Conservation (phyloP, 2,797 vertebrate genomes). For the Phataginus tricuspis region DNA sequence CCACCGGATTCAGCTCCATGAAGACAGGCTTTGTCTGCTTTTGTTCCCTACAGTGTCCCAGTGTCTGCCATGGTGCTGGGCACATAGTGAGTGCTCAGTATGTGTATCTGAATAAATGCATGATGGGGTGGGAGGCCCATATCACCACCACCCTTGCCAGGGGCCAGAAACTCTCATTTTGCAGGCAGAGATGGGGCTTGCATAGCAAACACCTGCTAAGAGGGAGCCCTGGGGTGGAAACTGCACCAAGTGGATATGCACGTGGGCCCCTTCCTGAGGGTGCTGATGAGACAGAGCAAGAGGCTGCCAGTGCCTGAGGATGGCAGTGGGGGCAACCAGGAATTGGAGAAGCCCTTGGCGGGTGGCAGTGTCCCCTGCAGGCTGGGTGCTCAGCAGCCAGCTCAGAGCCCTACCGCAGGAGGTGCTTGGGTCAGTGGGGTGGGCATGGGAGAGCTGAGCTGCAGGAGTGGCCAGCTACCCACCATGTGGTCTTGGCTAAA, state of each 20-base stretch:
- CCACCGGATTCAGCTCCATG: accelerated
- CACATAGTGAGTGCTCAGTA: not conserved
- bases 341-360: not conserved
- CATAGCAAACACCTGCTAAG: not conserved
- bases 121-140: not conserved
- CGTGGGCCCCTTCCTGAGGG: not conserved
- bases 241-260: not conserved
- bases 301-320: not conserved
- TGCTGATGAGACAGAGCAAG: not conserved
- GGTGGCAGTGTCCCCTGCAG: not conserved
- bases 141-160: not conserved
- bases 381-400: not conserved
- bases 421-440: not conserved
- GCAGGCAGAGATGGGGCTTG: not conserved
- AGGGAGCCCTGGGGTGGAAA: not conserved
- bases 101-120: not conserved
- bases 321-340: not conserved
- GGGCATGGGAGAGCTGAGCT: not conserved
- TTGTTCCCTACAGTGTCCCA: not conserved
- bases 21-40: not conserved
- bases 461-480: accelerated
- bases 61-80: accelerated
- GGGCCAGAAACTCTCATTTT: not conserved
- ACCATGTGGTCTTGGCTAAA: not conserved
- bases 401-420: not conserved